These are phyloP conservation scores for Pyrrhia umbra DNA, from an alignment of 2,888 invertebrate species.

Conservation along the genomic window DNA sequence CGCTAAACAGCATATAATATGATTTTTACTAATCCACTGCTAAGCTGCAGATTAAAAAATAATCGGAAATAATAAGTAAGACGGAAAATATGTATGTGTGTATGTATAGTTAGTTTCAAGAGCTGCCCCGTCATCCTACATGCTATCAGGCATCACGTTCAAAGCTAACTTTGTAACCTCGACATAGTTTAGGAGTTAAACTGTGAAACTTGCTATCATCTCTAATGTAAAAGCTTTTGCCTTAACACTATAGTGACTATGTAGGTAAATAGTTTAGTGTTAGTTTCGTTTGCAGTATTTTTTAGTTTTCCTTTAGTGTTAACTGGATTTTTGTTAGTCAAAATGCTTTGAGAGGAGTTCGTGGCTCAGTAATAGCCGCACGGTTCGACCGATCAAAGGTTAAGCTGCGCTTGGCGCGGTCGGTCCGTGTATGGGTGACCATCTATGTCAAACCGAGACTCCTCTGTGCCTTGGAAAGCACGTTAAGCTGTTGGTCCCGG, in stretches of 20 bases:
- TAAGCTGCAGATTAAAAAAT: no score
- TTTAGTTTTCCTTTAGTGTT: neutral
- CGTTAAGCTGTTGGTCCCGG: no score
- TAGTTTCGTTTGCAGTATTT: neutral
- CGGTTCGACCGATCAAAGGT: no score
- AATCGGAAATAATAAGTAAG: no score
- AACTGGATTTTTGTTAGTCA: neutral
- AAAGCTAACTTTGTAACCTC: constrained; percentile 38
- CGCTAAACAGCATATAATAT: no score
- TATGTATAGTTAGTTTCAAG: neutral
- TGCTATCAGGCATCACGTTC: constrained; percentile 1
- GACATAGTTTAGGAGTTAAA: constrained; percentile 43
- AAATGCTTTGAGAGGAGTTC: no score
- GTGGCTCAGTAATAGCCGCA: no score
- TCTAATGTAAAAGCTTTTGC: constrained; percentile 33
- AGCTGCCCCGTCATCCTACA: neutral
- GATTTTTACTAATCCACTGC: no score
- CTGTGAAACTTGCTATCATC: constrained; percentile 34
- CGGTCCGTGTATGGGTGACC: no score
- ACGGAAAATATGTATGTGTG: neutral
- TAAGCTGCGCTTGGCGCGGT: no score
- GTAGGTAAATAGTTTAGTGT: constrained; percentile 34
- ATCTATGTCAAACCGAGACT: no score
- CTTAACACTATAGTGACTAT: constrained; percentile 8
- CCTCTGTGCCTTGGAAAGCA: no score